Evolutionary conservation across 2,888 invertebrate species (phyloP).

Genomic region (Leptinotarsa peninsularis): DNA sequence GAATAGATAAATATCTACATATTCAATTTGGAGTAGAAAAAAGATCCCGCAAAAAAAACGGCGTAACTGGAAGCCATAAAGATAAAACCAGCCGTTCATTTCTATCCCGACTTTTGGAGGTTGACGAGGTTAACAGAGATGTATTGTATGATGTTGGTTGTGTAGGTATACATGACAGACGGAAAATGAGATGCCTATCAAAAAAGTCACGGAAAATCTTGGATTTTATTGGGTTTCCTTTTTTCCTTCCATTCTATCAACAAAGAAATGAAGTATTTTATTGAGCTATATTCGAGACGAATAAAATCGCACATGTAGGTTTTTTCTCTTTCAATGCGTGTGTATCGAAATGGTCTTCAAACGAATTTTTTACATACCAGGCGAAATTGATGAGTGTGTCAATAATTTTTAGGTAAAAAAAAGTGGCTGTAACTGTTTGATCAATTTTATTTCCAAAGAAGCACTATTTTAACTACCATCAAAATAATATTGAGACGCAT

Average conservation of each 20-base stretch:
- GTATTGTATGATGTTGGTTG: not conserved
- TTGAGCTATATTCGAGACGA: not conserved
- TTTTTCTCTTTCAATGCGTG: not conserved
- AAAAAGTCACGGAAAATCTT: not conserved
- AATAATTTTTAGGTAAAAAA: not conserved
- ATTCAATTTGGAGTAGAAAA: conserved; percentile 18
- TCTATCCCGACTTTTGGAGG: conserved; percentile 1
- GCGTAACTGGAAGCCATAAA: not conserved
- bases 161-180: not conserved
- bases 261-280: not conserved
- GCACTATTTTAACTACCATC: too few species aligned
- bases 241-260: not conserved
- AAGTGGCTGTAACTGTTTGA: not conserved
- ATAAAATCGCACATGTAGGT: not conserved
- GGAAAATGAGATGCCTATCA: not conserved
- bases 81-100: conserved; percentile 16
- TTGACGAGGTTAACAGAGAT: conserved; percentile 13
- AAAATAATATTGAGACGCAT: too few species aligned
- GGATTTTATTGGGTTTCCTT: not conserved
- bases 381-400: not conserved
- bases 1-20: conserved; percentile 15
- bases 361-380: not conserved
- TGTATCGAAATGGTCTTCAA: not conserved
- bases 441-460: too few species aligned
- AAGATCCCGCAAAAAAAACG: conserved; percentile 12